phyloP scores from a whole-genome alignment of 1,140 invertebrate genomes.

The Neelides sp. region DNA sequence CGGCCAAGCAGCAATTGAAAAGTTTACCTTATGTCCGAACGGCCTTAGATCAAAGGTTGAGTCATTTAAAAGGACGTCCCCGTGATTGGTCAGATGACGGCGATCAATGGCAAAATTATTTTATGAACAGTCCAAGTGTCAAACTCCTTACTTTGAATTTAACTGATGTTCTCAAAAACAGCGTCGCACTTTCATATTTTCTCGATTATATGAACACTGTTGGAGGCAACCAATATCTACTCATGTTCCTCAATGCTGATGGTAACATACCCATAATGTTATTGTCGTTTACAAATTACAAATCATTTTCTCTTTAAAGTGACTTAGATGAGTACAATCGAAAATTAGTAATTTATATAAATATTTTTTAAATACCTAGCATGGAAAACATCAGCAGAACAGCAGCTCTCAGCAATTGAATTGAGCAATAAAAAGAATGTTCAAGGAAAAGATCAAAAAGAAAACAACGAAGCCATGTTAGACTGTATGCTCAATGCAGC shows the following conservation, averaged over 20 bases:
- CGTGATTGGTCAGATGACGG: slow-evolving; percentile 32
- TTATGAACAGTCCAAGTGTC: slow-evolving; percentile 42
- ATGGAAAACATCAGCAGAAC: slow-evolving; percentile 62
- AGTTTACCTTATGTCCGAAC: slow-evolving; percentile 69
- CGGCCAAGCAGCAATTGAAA: slow-evolving; percentile 76
- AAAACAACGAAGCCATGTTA: slow-evolving; percentile 34
- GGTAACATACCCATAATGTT: too few relatives aligned
- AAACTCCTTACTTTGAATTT: slow-evolving; percentile 54
- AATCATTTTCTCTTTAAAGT: too few relatives aligned
- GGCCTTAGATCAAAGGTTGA: slow-evolving; percentile 54
- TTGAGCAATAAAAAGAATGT: slow-evolving; percentile 28
- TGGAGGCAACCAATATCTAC: slow-evolving; percentile 60
- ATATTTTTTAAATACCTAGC: too few relatives aligned
- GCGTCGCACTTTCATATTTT: slow-evolving; percentile 64
- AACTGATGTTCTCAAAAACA: slow-evolving; percentile 66
- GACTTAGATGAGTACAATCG: too few relatives aligned
- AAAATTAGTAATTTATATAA: too few relatives aligned
- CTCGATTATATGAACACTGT: slow-evolving; percentile 65
- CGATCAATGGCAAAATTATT: slow-evolving; percentile 31
- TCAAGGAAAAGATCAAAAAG: slow-evolving; percentile 20
- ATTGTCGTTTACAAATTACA: too few relatives aligned
- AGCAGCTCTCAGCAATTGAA: slow-evolving; percentile 53
- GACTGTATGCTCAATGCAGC: slow-evolving; percentile 62
- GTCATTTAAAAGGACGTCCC: slow-evolving; percentile 44
- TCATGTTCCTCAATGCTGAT: slow-evolving; percentile 72